phyloP scores from a whole-genome alignment of 2,888 invertebrate species.

The Opisthograptis luteolata region DNA sequence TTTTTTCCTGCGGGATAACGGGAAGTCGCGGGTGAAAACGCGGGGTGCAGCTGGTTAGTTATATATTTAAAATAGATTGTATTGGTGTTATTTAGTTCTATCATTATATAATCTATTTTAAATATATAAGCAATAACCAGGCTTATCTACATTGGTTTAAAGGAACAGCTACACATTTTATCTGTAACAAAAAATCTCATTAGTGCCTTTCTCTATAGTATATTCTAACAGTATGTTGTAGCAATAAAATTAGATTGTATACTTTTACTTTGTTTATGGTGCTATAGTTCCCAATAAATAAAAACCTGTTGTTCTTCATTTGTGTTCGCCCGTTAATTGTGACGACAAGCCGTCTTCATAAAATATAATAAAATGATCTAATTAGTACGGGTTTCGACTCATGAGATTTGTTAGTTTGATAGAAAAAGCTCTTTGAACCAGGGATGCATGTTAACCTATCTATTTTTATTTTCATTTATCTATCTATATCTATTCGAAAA shows the following conservation, averaged over 20 bases:
- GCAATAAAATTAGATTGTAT: slow-evolving; percentile 22
- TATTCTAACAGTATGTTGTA: slow-evolving; percentile 13
- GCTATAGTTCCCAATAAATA: slow-evolving; percentile 48
- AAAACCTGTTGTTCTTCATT: slow-evolving; percentile 49
- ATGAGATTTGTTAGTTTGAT: slow-evolving; percentile 3
- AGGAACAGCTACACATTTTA: background rate
- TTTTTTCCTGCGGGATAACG: too few species aligned
- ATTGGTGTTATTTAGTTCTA: too few species aligned
- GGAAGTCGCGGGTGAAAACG: too few species aligned
- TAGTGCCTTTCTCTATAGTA: slow-evolving; percentile 20
- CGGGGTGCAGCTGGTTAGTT: too few species aligned
- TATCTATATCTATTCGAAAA: too few species aligned
- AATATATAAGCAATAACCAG: too few species aligned
- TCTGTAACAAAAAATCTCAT: slow-evolving; percentile 11
- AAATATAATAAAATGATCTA: slow-evolving; percentile 31
- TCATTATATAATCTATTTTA: too few species aligned
- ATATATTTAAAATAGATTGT: too few species aligned
- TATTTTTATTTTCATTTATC: too few species aligned
- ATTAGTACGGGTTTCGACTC: slow-evolving; percentile 34
- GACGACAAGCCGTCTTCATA: slow-evolving; percentile 39
- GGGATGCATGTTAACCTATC: too few species aligned
- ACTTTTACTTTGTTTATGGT: slow-evolving; percentile 46
- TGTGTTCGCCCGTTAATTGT: slow-evolving; percentile 49
- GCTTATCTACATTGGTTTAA: too few species aligned
- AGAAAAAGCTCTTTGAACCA: too few species aligned